These are phyloP conservation scores for Eolophus roseicapilla DNA, from an alignment of 2,113 vertebrate species.

Conservation along the genomic window DNA sequence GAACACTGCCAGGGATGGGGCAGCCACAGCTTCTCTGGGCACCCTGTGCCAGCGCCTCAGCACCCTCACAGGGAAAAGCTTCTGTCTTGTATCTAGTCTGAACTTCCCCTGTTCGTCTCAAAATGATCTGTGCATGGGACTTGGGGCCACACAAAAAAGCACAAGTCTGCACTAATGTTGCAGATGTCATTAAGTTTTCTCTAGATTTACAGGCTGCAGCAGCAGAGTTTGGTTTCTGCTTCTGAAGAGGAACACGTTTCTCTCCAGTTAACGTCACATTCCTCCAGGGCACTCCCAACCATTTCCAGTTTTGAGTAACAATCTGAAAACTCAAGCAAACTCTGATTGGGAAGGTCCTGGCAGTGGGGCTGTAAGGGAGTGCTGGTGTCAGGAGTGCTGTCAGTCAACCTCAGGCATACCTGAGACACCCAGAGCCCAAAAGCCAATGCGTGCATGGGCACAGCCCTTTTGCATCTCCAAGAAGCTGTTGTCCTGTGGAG, in stretches of 20 bases:
- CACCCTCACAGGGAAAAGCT: not conserved
- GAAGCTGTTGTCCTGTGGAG: not conserved
- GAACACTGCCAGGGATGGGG: too few species aligned
- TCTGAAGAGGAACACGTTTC: not conserved
- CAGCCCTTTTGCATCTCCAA: not conserved
- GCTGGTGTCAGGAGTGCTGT: not conserved
- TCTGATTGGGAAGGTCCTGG: not conserved
- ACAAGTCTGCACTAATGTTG: not conserved
- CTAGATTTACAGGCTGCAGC: not conserved
- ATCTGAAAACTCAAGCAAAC: not conserved
- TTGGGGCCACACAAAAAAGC: not conserved
- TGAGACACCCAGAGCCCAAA: not conserved
- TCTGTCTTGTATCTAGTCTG: not conserved
- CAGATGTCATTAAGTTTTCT: not conserved
- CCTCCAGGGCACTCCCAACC: not conserved
- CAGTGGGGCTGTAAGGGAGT: not conserved
- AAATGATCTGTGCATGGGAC: not conserved
- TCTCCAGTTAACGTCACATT: not conserved
- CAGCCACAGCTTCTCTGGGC: not conserved
- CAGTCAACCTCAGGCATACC: not conserved
- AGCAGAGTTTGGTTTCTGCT: not conserved
- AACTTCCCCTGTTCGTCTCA: not conserved
- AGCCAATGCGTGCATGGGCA: not conserved
- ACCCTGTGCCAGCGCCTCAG: not conserved
- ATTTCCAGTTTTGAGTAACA: not conserved